phyloP scores from a whole-genome alignment of 2,888 invertebrate species.

The Himalopsyche tibetana region DNA sequence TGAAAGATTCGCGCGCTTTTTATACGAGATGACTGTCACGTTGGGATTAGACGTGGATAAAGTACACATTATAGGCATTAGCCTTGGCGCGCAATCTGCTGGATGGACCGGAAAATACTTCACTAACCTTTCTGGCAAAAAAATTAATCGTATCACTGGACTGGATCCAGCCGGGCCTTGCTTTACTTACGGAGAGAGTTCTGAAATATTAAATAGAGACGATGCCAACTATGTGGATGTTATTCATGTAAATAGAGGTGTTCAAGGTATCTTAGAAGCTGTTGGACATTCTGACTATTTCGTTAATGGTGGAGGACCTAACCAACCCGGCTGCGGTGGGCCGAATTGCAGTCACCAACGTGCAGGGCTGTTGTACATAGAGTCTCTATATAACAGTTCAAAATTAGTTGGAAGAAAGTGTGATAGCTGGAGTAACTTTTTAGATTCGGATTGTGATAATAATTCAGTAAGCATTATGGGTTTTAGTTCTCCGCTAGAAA shows the following conservation, averaged over 20 bases:
- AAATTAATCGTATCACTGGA: constrained; percentile 74
- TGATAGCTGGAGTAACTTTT: constrained; percentile 71
- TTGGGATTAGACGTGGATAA: constrained; percentile 73
- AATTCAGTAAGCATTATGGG: constrained; percentile 72
- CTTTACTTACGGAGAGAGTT: constrained; percentile 73
- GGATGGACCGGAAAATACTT: constrained; percentile 76
- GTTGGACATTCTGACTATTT: constrained; percentile 86
- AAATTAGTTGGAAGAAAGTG: constrained; percentile 67
- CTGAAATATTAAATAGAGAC: constrained; percentile 72
- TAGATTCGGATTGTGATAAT: constrained; percentile 71
- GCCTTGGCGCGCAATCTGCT: constrained; percentile 78
- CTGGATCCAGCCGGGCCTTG: constrained; percentile 76
- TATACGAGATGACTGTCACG: constrained; percentile 73
- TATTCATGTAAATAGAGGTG: constrained; percentile 73
- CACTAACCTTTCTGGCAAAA: constrained; percentile 69
- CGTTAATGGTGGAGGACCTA: constrained; percentile 83
- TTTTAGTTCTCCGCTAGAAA: constrained; percentile 73
- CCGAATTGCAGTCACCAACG: constrained; percentile 75
- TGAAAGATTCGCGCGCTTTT: constrained; percentile 75
- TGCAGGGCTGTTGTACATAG: constrained; percentile 73
- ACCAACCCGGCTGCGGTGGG: constrained; percentile 82
- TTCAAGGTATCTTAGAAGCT: constrained; percentile 76
- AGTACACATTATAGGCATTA: constrained; percentile 78
- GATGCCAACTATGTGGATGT: constrained; percentile 75
- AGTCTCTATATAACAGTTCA: constrained; percentile 65